Conservation (phyloP, 2,113 vertebrate genomes). For the Lampris megalopsis region DNA sequence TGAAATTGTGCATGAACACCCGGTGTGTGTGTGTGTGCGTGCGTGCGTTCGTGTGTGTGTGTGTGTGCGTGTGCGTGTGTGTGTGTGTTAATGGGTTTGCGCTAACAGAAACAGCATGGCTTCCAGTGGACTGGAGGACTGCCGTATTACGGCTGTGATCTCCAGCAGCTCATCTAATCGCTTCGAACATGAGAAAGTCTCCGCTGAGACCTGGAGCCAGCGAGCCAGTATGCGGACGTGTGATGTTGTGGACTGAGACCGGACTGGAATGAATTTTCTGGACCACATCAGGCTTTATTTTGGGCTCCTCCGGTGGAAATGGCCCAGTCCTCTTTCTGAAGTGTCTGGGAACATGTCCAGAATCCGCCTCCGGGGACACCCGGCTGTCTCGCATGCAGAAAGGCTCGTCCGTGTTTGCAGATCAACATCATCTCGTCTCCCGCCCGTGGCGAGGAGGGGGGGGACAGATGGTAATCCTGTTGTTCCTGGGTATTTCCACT, state of each 20-base stretch:
- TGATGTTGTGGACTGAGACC: constrained; percentile 19
- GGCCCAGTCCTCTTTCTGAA: background rate
- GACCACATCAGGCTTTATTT: background rate
- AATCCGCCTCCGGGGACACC: background rate
- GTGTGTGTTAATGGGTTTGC: too few species aligned
- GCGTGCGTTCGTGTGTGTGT: too few species aligned
- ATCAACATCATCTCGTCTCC: background rate
- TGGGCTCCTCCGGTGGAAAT: background rate
- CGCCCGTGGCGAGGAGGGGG: background rate
- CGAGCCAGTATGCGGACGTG: background rate
- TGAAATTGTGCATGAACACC: too few species aligned
- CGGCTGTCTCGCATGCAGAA: background rate
- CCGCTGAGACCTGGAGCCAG: constrained; percentile 23
- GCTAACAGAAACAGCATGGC: too few species aligned
- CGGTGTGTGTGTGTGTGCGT: too few species aligned
- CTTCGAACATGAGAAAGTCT: constrained; percentile 7
- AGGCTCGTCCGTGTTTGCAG: background rate
- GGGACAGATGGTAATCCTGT: background rate
- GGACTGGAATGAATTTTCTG: too few species aligned
- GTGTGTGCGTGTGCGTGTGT: too few species aligned
- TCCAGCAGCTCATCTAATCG: background rate
- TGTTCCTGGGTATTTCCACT: background rate
- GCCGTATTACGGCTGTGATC: background rate
- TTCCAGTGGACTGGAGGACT: too few species aligned
- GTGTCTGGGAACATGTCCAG: background rate